phyloP scores from a whole-genome alignment of 2,113 vertebrate species.

The Leucopsar rothschildi region DNA sequence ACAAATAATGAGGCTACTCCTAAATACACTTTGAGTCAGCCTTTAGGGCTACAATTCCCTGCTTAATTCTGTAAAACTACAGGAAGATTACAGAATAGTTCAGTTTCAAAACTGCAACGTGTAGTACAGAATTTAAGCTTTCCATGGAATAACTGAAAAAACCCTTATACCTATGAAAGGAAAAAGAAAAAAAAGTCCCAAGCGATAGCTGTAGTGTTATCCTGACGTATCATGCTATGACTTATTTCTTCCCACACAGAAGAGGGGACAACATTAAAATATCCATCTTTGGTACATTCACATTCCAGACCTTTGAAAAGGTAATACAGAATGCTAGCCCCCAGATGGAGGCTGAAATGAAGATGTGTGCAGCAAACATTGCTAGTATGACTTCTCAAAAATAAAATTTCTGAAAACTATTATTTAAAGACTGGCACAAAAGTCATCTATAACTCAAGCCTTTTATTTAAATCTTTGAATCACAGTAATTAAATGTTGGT shows the following conservation, averaged over 20 bases:
- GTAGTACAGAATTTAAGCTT: not conserved
- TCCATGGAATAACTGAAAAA: not conserved
- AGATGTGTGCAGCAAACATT: not conserved
- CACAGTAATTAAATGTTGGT: not conserved
- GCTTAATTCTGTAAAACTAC: not conserved
- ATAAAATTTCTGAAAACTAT: not conserved
- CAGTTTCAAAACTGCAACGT: not conserved
- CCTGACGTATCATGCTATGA: not conserved
- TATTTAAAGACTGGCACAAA: not conserved
- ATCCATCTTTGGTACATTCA: not conserved
- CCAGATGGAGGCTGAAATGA: not conserved
- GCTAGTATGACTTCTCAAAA: not conserved
- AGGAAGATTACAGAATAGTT: not conserved
- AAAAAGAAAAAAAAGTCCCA: not conserved
- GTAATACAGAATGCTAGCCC: not conserved
- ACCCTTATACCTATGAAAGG: not conserved
- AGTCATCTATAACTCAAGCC: not conserved
- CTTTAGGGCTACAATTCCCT: not conserved
- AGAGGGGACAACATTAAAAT: not conserved
- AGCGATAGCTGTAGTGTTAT: not conserved
- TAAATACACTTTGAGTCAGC: not conserved
- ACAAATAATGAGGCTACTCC: not conserved
- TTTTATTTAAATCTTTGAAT: not conserved
- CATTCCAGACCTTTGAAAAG: not conserved
- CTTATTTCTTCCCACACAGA: not conserved